Percentiles rank a stretch among this genome's conserved stretches.
Evolutionary conservation across 2,113 vertebrate genomes (phyloP).

Genomic region (Struthio camelus): DNA sequence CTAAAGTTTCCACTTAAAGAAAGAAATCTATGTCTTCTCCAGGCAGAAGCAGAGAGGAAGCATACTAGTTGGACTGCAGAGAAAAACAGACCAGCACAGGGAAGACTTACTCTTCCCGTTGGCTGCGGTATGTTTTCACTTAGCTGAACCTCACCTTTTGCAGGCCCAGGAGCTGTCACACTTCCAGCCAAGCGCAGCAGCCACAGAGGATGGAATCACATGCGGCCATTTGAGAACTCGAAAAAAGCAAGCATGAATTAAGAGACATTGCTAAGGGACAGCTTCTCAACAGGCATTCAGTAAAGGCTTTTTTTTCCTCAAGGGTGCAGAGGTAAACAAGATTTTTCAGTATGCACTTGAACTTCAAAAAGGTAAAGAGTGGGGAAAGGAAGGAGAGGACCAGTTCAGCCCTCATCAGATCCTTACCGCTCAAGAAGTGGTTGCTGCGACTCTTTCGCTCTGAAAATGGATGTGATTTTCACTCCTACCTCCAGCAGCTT

Average conservation of each 20-base stretch:
- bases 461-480: neutral
- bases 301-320: neutral
- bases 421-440: neutral
- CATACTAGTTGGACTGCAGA: neutral
- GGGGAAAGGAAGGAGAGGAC: neutral
- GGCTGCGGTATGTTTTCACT: neutral
- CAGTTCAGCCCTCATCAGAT: neutral
- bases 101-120: neutral
- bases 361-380: neutral
- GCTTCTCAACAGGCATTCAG: neutral
- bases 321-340: neutral
- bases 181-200: neutral
- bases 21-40: neutral
- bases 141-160: neutral
- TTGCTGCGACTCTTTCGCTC: neutral
- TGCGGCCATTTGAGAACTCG: accelerated
- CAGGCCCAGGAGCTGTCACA: neutral
- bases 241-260: neutral
- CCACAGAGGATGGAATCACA: neutral
- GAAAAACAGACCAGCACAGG: neutral
- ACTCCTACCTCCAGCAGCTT: no score
- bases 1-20: neutral
- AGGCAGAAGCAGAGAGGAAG: neutral
- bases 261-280: neutral
- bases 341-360: neutral